Evolutionary conservation across 53 echinoderm and acorn worm species (phyloP).

Genomic region (Henricia sp.): DNA sequence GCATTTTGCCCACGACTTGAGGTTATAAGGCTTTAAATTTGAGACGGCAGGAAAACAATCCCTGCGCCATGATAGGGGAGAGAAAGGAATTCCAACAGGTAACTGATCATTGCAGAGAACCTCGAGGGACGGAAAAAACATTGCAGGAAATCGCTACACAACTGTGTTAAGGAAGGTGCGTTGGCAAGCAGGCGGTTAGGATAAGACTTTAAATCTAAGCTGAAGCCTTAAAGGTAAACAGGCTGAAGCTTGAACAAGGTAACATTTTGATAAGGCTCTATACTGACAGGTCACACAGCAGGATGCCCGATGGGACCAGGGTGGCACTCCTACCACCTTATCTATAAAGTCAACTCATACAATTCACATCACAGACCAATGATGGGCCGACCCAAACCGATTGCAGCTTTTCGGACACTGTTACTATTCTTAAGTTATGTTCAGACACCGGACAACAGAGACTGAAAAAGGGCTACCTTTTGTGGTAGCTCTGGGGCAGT

Average conservation of each 20-base stretch:
- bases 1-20: conserved; percentile 21
- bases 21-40: conserved; percentile 42
- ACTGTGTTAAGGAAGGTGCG: conserved; percentile 32
- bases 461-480: too few species aligned
- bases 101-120: conserved; percentile 51
- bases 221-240: conserved; percentile 41
- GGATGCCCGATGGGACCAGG: too few species aligned
- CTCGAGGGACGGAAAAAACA: conserved; percentile 49
- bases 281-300: conserved; percentile 12
- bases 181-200: conserved; percentile 29
- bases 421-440: too few species aligned
- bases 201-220: conserved; percentile 40
- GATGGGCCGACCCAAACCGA: too few species aligned
- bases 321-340: too few species aligned
- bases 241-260: conserved; percentile 46
- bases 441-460: too few species aligned
- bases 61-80: conserved; percentile 49
- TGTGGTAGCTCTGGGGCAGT: too few species aligned
- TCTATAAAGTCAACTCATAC: too few species aligned
- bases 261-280: conserved; percentile 31
- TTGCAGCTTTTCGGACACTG: too few species aligned
- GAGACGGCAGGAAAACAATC: conserved; percentile 55
- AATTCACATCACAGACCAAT: too few species aligned
- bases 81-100: conserved; percentile 41
- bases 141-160: conserved; percentile 12